Base-by-base conservation (phyloP, 2,888 invertebrate genomes). In the Vannuccia rotundouncinata region DNA sequence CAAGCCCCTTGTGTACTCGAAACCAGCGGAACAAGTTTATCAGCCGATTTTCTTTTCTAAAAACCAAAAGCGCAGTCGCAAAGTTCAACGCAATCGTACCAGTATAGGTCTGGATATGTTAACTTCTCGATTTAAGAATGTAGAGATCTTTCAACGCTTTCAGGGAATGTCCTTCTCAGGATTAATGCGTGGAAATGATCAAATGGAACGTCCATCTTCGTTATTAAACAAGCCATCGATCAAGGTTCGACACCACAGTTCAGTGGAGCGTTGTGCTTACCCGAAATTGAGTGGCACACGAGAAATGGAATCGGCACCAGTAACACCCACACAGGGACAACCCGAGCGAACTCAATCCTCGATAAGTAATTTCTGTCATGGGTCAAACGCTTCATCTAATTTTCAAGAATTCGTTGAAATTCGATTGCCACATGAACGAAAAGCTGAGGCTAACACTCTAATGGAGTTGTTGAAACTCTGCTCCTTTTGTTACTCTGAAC, bases 1-100 rank as follows among this genome's bases (percentile, higher is more conserved):
- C 81, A 88, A 89, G 82, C 90, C 90, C 2, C 86, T 87, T 83
- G 89, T 89, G 10, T 75, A 76, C 59, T 31, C 5, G 27, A 80
- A 81, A 31, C 81, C 81, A 1, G 29, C 59, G 66, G 78, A 78
- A 2, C 29, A 59, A 27, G 1, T 17, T 2, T 45, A 77, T 66
- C 66, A 22, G 25, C 66, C 13, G 22, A 66, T 66, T 22, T 66
- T 13, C 66, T 66, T n/a, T 22, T 22, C 66, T 5, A 66, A 66
- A 22, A 66, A 66, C 66, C 66, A 66, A 66, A 5, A 22, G 10
- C 66, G 66, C 13, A 5, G 25, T 66, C 10, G 25, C 25, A 22
- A n/a, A 2, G 22, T 66, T 22, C 66, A 66, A 22, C 66, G 66
- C 10, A 66, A 5, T 66, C 66, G 66, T 5, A 66, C 10, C 25